Base-by-base conservation (phyloP, 2,113 vertebrate species). In the Dasyurus viverrinus region DNA sequence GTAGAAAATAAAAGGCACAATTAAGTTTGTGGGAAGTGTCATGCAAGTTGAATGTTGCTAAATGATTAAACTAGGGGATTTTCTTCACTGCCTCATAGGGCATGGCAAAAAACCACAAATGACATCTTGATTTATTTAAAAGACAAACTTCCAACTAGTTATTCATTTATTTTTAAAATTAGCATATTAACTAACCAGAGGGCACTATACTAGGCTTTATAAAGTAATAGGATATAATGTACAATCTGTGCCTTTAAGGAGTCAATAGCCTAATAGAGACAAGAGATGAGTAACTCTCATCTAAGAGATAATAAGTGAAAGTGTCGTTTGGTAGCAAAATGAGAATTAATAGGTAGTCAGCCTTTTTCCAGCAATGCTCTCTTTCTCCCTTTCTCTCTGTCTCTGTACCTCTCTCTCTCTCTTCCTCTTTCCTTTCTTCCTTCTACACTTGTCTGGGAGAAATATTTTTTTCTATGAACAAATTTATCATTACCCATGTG, bases 1-100 rank as follows among this genome's bases (percentile, higher is more conserved):
- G 53, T 55, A 95, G 96, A 97, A n/a, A 25, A 53, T 50, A 25
- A 93, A 92, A 46, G 42, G 90, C 47, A 52, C 46, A 22, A 96
- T 91, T 89, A 93, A 93, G 92, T 84, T 60, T 91, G n/a, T 94
- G 6, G 53, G 92, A 95, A 94, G 8, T 93, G 90, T 30, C 26
- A 55, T 46, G 52, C 22, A 92, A 26, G 57, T 46, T 52, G 26
- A 94, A 5, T 90, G 8, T 52, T 30, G 36, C 46, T 92, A 48
- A 94, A 23, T 27, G 14, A 46, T 91, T 48, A 2, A 91, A 46
- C 93, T 60, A 53, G 53, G 92, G 7, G 54, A 46, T 57, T 54
- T 46, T 95, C 12, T 92, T 89, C 91, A 90, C 54, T 94, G 91
- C 27, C 89, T 27, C 84, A 47, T 84, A 22, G 27, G 90, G 89